Percentiles rank a stretch among this genome's conserved stretches.
These are phyloP conservation scores for Axis porcinus DNA, from an alignment of 2,113 vertebrate genomes.

Conservation along the genomic window DNA sequence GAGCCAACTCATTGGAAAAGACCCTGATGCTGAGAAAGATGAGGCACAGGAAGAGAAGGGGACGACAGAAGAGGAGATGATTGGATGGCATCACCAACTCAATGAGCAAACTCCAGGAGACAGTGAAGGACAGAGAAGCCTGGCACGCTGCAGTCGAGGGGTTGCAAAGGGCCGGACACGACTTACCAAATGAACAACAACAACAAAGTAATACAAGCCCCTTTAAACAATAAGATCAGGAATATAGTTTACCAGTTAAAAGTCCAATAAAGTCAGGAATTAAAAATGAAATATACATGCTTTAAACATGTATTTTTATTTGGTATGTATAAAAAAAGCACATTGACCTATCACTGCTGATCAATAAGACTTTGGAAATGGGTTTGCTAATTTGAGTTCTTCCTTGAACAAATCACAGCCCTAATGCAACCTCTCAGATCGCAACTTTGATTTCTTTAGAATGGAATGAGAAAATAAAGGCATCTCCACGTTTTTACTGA, in stretches of 20 bases:
- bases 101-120: not conserved
- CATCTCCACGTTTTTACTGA: not conserved
- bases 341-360: not conserved
- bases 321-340: not conserved
- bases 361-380: not conserved
- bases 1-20: not conserved
- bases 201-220: not conserved
- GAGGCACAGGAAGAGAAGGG: not conserved
- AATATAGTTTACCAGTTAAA: not conserved
- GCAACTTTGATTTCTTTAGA: not conserved
- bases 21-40: not conserved
- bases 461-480: not conserved
- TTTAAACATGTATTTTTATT: constrained; percentile 31
- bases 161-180: not conserved
- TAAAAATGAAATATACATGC: not conserved
- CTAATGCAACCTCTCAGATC: not conserved
- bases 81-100: not conserved
- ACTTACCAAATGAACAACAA: not conserved
- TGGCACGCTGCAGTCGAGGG: not conserved
- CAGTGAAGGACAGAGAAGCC: not conserved
- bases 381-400: not conserved
- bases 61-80: not conserved
- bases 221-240: not conserved
- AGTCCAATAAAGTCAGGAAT: not conserved
- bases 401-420: not conserved